Evolutionary conservation across 2,113 vertebrate genomes (phyloP).

Genomic region (Cavia aperea): DNA sequence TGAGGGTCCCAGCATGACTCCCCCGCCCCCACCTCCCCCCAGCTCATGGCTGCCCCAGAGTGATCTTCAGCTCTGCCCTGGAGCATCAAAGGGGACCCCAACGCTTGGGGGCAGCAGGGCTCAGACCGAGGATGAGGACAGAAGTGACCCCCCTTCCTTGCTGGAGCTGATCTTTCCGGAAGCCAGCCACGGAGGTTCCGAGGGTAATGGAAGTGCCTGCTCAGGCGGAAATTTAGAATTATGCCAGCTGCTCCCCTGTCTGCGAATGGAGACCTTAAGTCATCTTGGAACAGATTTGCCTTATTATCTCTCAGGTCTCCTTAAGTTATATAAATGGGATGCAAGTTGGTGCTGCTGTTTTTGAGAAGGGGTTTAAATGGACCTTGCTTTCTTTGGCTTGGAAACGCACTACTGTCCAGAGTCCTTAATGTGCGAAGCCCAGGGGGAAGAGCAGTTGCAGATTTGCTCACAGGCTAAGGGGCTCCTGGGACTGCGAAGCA

Average conservation of each 20-base stretch:
- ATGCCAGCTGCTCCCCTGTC: constrained; percentile 54
- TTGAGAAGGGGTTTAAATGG: not conserved
- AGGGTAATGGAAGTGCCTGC: constrained; percentile 49
- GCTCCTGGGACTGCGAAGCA: not conserved
- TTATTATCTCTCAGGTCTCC: constrained; percentile 35
- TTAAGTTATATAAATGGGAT: constrained; percentile 57
- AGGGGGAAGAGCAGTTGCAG: not conserved
- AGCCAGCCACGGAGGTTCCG: not conserved
- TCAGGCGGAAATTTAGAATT: constrained; percentile 52
- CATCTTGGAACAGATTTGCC: constrained; percentile 51
- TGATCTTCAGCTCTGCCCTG: not conserved
- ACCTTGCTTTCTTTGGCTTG: not conserved
- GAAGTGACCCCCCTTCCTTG: not conserved
- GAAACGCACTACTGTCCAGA: not conserved
- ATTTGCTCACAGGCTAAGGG: not conserved
- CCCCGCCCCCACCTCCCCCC: not conserved
- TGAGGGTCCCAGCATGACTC: not conserved
- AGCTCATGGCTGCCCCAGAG: not conserved
- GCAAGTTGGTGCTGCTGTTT: not conserved
- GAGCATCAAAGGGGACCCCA: not conserved
- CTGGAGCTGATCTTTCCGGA: constrained; percentile 36
- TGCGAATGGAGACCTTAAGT: constrained; percentile 29
- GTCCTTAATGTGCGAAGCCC: not conserved
- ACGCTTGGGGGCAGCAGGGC: not conserved
- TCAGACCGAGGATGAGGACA: not conserved